Conservation (phyloP, 2,113 vertebrate species). For the Entomyzon cyanotis region DNA sequence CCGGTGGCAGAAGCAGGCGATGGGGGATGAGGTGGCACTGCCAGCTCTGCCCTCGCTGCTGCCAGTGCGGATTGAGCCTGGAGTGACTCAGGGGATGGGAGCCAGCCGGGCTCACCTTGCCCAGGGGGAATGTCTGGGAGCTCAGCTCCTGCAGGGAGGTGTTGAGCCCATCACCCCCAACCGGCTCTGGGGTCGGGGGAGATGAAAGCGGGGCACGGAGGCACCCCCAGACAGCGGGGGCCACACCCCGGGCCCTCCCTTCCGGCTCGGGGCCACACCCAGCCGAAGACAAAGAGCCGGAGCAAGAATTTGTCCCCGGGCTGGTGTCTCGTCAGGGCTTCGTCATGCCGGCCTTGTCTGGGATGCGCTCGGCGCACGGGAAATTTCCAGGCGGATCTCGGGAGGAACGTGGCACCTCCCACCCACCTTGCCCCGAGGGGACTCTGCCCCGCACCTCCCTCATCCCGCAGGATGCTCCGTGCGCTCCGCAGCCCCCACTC, state of each 20-base stretch:
- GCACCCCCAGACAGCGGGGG: background rate
- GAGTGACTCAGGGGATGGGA: background rate
- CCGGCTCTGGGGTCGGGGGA: background rate
- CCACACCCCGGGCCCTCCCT: background rate
- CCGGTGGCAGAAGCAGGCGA: rapidly evolving
- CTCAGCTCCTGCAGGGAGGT: background rate
- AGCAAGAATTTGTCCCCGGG: conserved; percentile 22
- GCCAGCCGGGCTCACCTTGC: background rate
- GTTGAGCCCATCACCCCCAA: background rate
- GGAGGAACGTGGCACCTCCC: background rate
- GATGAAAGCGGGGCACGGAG: background rate
- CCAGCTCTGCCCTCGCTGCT: background rate
- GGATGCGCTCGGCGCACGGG: background rate
- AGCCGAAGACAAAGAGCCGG: background rate
- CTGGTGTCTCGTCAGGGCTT: conserved; percentile 29
- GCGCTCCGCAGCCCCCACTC: rapidly evolving
- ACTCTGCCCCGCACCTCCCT: background rate
- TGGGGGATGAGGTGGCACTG: background rate
- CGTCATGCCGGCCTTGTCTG: background rate
- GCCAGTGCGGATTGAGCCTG: background rate
- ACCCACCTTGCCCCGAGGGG: background rate
- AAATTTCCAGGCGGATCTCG: background rate
- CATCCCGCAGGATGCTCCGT: rapidly evolving
- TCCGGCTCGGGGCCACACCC: background rate
- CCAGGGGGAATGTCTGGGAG: background rate